Percentiles rank a stretch among this genome's conserved stretches.
These are phyloP conservation scores for Plemyria rubiginata DNA, from an alignment of 2,888 invertebrate species.

Conservation along the genomic window DNA sequence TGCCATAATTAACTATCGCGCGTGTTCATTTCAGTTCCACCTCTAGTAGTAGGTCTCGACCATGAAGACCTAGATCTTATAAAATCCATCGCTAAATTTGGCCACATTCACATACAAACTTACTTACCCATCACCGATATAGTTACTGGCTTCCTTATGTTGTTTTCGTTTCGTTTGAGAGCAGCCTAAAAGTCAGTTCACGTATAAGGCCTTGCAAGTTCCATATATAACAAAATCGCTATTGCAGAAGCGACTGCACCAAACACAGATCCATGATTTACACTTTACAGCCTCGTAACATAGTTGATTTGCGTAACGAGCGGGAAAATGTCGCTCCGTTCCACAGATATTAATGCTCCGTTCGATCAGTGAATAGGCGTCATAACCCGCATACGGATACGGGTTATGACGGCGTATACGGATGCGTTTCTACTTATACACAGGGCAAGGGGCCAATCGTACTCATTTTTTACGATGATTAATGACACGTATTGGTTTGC, in stretches of 20 bases:
- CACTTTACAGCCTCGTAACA: conserved; percentile 35
- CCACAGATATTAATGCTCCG: no score
- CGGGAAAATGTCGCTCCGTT: conserved; percentile 41
- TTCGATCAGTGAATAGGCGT: conserved; percentile 49
- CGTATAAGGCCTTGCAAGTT: conserved; percentile 1
- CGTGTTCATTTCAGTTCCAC: no score
- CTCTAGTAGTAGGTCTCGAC: no score
- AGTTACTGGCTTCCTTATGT: no score
- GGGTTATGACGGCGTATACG: conserved; percentile 33
- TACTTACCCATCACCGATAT: no score
- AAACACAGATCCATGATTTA: conserved; percentile 32
- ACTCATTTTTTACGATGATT: background rate
- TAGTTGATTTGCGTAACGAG: conserved; percentile 37
- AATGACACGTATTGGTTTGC: no score
- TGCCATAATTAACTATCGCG: no score
- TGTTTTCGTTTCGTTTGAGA: no score
- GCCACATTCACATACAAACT: no score
- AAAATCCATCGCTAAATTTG: no score
- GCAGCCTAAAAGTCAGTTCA: background rate
- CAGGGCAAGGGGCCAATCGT: background rate
- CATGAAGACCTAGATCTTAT: no score
- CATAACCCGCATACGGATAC: conserved; percentile 48
- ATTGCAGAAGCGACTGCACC: conserved; percentile 22
- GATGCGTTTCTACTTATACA: background rate
- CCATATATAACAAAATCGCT: background rate